Evolutionary conservation across 2,888 invertebrate genomes (phyloP).

Genomic region (Apodemia zela): DNA sequence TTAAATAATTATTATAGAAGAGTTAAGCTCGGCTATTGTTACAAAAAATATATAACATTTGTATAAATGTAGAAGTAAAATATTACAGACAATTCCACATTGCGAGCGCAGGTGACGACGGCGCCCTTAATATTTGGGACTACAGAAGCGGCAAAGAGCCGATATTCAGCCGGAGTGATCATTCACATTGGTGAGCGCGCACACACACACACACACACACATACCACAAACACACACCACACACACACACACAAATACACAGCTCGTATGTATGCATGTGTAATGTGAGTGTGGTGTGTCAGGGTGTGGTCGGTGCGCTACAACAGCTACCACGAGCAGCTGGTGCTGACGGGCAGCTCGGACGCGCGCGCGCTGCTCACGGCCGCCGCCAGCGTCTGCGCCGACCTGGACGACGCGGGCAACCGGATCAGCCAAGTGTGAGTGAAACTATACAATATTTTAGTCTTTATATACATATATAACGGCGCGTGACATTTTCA

Average conservation of each 20-base stretch:
- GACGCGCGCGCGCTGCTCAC: conserved; percentile 95
- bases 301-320: conserved; percentile 97
- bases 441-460: conserved; percentile 30
- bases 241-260: too few species aligned
- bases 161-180: conserved; percentile 89
- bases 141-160: conserved; percentile 90
- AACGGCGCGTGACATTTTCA: too few species aligned
- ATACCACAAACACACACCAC: too few species aligned
- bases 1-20: too few species aligned
- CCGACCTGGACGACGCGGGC: conserved; percentile 33
- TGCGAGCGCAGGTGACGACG: conserved; percentile 97
- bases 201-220: too few species aligned
- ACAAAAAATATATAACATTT: too few species aligned
- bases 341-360: conserved; percentile 95
- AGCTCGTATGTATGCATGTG: too few species aligned
- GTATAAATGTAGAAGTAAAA: neutral
- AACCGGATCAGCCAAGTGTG: conserved; percentile 42
- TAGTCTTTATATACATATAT: too few species aligned
- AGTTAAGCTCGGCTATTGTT: too few species aligned
- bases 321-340: conserved; percentile 98
- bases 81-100: conserved; percentile 88
- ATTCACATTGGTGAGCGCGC: conserved; percentile 88
- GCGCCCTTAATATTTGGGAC: conserved; percentile 97
- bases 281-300: conserved; percentile 14
- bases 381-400: conserved; percentile 91